These are phyloP conservation scores for Ormyrus nitidulus DNA, from an alignment of 2,888 invertebrate species.

Conservation along the genomic window DNA sequence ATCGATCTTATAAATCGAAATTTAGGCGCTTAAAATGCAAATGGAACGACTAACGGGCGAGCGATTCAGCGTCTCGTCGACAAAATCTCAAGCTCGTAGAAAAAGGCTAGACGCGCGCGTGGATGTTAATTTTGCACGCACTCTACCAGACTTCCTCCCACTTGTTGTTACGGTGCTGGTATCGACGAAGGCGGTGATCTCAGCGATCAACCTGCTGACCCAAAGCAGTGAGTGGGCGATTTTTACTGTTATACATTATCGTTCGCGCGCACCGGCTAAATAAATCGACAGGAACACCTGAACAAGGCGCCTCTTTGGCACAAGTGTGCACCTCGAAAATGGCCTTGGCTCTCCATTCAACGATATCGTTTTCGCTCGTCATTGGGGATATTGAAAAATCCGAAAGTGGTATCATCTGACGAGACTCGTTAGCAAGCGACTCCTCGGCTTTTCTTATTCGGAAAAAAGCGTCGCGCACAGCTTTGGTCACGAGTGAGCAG, in stretches of 20 bases:
- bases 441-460: conserved; percentile 1
- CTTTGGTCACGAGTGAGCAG: conserved; percentile 22
- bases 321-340: conserved; percentile 13
- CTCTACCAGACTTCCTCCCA: conserved; percentile 27
- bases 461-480: not conserved
- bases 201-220: conserved; percentile 60
- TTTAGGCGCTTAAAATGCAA: conserved; percentile 5
- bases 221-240: conserved; percentile 59
- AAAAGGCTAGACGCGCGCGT: conserved; percentile 2
- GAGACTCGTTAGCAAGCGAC: conserved; percentile 9
- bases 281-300: conserved; percentile 22
- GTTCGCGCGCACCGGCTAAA: not conserved
- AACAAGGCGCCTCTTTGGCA: not conserved
- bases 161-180: not conserved
- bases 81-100: not conserved
- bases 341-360: conserved; percentile 27
- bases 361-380: not conserved
- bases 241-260: conserved; percentile 33
- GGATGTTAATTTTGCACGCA: not conserved
- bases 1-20: too few relatives aligned
- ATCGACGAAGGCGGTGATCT: not conserved
- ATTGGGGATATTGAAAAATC: conserved; percentile 6
- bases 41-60: conserved; percentile 22
- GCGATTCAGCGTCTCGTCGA: not conserved
- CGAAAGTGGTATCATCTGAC: not conserved